Evolutionary conservation across 2,888 invertebrate species (phyloP).

Genomic region (Phorcus lineatus): DNA sequence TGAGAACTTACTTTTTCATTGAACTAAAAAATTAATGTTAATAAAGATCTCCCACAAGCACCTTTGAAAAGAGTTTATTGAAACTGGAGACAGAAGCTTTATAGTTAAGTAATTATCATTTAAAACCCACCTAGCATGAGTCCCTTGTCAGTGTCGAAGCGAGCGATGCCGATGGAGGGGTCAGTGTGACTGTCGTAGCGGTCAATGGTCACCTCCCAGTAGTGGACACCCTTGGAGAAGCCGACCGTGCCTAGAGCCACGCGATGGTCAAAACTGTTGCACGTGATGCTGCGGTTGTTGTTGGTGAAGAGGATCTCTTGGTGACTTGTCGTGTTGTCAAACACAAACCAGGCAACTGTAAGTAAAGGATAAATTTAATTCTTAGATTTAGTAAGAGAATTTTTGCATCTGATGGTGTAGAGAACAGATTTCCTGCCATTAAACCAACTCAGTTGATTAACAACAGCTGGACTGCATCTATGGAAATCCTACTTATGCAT

Average conservation of each 20-base stretch:
- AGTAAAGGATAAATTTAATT: neutral
- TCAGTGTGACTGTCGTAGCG: conserved; percentile 97
- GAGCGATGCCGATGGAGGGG: conserved; percentile 96
- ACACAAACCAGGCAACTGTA: conserved; percentile 6
- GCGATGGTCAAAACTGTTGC: conserved; percentile 94
- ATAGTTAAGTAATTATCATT: too few species aligned
- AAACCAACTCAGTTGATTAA: too few species aligned
- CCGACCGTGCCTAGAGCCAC: conserved; percentile 94
- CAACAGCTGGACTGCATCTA: too few species aligned
- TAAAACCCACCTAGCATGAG: conserved; percentile 91
- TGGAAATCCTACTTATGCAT: too few species aligned
- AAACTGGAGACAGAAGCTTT: too few species aligned
- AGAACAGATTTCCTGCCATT: too few species aligned
- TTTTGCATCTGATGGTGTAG: too few species aligned
- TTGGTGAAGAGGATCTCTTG: conserved; percentile 91
- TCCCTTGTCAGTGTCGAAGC: conserved; percentile 92
- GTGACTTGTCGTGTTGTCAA: conserved; percentile 79
- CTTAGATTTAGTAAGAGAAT: too few species aligned
- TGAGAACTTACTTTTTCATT: too few species aligned
- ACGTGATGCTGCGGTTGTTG: conserved; percentile 89
- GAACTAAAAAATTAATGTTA: too few species aligned
- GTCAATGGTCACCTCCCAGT: conserved; percentile 95
- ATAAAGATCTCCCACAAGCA: too few species aligned
- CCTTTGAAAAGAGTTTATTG: too few species aligned
- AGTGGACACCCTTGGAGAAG: conserved; percentile 95